These are phyloP conservation scores for Heloderma charlesbogerti DNA, from an alignment of 2,113 vertebrate genomes.

Conservation along the genomic window DNA sequence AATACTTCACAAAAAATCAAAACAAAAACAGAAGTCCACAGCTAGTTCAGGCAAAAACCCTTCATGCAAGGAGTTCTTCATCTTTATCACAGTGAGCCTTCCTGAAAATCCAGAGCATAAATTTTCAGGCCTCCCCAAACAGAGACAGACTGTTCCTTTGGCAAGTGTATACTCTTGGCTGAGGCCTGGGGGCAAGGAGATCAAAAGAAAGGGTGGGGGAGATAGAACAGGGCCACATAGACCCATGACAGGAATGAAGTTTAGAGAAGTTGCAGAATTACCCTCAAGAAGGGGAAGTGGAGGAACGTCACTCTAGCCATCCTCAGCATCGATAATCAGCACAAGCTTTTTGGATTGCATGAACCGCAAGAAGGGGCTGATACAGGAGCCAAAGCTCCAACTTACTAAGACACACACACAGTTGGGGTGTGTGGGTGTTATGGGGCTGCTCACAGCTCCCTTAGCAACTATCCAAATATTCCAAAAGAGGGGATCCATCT, in stretches of 20 bases:
- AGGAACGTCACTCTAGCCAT: slow-evolving; percentile 12
- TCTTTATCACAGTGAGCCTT: not conserved
- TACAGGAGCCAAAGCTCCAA: not conserved
- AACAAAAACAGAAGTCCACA: not conserved
- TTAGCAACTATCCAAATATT: not conserved
- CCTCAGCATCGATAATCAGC: not conserved
- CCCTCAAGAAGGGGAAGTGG: not conserved
- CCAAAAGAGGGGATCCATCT: slow-evolving; percentile 6
- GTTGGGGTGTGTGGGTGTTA: not conserved
- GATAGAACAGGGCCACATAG: not conserved
- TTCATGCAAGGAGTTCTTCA: slow-evolving; percentile 9
- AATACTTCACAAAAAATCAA: not conserved
- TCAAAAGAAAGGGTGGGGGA: not conserved
- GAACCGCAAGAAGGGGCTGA: not conserved
- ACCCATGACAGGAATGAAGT: not conserved
- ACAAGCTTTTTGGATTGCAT: not conserved
- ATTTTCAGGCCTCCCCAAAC: slow-evolving; percentile 13
- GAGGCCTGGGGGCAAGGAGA: not conserved
- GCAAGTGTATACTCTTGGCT: not conserved
- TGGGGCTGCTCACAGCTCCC: not conserved
- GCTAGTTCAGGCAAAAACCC: not conserved
- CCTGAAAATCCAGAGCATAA: not conserved
- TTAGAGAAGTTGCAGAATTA: slow-evolving; percentile 9
- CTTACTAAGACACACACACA: not conserved
- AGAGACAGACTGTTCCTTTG: slow-evolving; percentile 15